Evolutionary conservation across 2,113 vertebrate species (phyloP).

Genomic region (Thunnus maccoyii): DNA sequence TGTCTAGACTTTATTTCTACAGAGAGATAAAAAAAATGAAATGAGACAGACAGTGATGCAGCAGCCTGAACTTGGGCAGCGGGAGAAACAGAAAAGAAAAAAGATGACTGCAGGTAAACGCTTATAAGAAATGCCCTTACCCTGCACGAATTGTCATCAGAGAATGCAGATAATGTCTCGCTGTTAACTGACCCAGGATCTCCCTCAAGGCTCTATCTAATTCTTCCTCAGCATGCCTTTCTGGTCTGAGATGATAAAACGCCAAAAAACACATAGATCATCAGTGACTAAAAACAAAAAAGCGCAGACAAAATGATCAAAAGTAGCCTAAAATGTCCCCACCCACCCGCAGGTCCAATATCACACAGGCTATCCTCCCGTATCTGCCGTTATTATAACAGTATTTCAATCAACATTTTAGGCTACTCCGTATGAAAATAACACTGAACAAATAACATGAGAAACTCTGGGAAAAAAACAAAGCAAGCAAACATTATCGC

Average conservation of each 20-base stretch:
- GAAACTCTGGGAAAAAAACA: constrained; percentile 68
- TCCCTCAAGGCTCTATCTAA: constrained; percentile 97
- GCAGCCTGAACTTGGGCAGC: constrained; percentile 66
- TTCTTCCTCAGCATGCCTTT: constrained; percentile 92
- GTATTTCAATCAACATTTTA: constrained; percentile 65
- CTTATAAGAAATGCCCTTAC: constrained; percentile 89
- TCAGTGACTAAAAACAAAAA: constrained; percentile 76
- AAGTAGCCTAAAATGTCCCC: constrained; percentile 77
- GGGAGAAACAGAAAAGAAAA: constrained; percentile 32
- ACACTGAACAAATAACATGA: constrained; percentile 77
- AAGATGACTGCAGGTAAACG: constrained; percentile 78
- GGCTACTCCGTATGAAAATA: constrained; percentile 75
- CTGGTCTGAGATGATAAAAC: constrained; percentile 88
- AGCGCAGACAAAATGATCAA: constrained; percentile 76
- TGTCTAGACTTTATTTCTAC: constrained; percentile 16
- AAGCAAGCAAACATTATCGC: constrained; percentile 76
- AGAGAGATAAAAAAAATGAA: constrained; percentile 16
- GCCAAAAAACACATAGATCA: constrained; percentile 84
- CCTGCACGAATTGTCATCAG: constrained; percentile 93
- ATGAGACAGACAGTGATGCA: constrained; percentile 60
- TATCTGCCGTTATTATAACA: neutral
- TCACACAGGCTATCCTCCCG: neutral
- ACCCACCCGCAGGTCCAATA: constrained; percentile 21
- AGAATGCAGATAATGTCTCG: constrained; percentile 95
- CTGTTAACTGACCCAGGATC: constrained; percentile 94